Evolutionary conservation across 92 coral and sea anemone species (phyloP).

Genomic region (Bergia puertoricense): DNA sequence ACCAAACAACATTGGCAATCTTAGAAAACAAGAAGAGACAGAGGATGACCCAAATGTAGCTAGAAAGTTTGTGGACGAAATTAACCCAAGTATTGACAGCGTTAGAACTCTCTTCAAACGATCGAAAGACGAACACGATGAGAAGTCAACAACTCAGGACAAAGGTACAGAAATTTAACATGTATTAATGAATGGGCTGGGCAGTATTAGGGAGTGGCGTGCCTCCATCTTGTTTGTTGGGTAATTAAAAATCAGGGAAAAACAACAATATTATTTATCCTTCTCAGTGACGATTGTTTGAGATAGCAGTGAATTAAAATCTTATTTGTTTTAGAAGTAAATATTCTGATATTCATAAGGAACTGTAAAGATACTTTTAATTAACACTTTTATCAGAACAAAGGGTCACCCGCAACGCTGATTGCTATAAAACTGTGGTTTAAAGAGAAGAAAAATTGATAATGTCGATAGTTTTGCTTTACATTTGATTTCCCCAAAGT

Average conservation of each 20-base stretch:
- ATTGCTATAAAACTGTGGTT: background rate
- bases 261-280: background rate
- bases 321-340: background rate
- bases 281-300: background rate
- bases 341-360: background rate
- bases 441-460: too few relatives aligned
- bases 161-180: slow-evolving; percentile 19
- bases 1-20: slow-evolving; percentile 12
- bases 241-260: background rate
- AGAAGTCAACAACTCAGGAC: background rate
- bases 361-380: too few relatives aligned
- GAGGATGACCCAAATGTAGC: background rate
- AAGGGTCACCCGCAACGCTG: background rate
- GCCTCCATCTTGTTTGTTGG: background rate
- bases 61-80: background rate
- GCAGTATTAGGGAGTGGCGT: background rate
- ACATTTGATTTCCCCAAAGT: too few relatives aligned
- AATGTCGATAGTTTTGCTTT: too few relatives aligned
- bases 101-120: slow-evolving; percentile 34
- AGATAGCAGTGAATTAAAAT: background rate
- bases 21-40: background rate
- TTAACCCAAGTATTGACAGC: background rate
- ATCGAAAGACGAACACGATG: background rate
- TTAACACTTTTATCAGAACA: background rate
- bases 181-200: background rate